Evolutionary conservation across 2,113 vertebrate species (phyloP).

Genomic region (Zapus hudsonius): DNA sequence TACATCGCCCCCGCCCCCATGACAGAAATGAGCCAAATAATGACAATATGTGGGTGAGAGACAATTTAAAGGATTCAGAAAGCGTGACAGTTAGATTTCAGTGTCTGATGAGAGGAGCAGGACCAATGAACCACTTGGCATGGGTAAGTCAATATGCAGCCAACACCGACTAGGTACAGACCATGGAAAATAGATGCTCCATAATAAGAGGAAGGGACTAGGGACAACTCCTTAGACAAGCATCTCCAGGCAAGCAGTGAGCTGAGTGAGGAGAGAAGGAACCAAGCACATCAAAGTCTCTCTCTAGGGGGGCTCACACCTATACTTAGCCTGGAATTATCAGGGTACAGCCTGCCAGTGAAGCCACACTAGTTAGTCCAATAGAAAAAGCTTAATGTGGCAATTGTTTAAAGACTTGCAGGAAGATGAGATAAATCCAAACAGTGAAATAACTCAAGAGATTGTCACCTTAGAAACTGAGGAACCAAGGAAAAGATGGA

Average conservation of each 20-base stretch:
- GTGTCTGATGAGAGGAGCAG: constrained; percentile 38
- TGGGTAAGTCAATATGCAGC: not conserved
- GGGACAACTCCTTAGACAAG: not conserved
- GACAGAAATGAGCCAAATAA: constrained; percentile 62
- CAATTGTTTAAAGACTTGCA: not conserved
- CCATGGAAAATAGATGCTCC: constrained; percentile 40
- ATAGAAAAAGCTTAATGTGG: not conserved
- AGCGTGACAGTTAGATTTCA: constrained; percentile 61
- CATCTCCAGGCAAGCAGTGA: not conserved
- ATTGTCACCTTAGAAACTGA: not conserved
- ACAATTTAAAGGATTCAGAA: constrained; percentile 51
- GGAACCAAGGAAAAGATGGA: not conserved
- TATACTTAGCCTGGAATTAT: not conserved
- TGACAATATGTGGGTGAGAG: constrained; percentile 44
- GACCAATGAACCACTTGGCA: constrained; percentile 43
- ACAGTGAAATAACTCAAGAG: not conserved
- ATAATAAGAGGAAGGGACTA: not conserved
- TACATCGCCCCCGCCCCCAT: constrained; percentile 45
- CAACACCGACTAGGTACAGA: constrained; percentile 24
- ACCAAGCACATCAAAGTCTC: not conserved
- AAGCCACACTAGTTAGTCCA: not conserved
- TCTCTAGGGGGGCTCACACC: not conserved
- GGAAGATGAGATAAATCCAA: not conserved
- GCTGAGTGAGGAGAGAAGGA: not conserved
- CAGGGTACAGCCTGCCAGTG: not conserved